Conservation (phyloP, 2,797 vertebrate species). For the Rhynchonycteris naso region DNA sequence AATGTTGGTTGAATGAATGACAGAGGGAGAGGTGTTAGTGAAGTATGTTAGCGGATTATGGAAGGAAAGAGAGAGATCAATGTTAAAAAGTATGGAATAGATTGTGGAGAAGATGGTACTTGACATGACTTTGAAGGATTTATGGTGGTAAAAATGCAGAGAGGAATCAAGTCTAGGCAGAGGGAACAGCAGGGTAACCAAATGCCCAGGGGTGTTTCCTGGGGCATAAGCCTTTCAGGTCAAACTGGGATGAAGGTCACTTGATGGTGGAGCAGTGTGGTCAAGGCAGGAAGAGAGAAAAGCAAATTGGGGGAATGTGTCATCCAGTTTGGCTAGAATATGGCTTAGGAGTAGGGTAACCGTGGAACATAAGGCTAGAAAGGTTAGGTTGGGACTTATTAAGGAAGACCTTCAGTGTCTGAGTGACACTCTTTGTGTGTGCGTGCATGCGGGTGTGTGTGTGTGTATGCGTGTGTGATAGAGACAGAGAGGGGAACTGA, state of each 20-base stretch:
- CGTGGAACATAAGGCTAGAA: accelerated
- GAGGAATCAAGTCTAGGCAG: background rate
- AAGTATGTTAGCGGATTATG: background rate
- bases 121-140: background rate
- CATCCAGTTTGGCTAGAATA: background rate
- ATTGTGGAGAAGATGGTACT: background rate
- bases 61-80: background rate
- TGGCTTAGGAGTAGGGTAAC: background rate
- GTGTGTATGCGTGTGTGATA: no score
- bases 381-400: background rate
- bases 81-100: background rate
- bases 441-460: no score
- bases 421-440: no score
- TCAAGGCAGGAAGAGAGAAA: background rate
- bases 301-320: background rate
- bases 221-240: background rate
- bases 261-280: background rate
- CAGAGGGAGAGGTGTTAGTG: background rate
- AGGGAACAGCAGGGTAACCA: background rate
- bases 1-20: background rate
- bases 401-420: background rate
- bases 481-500: no score
- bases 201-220: background rate
- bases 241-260: background rate
- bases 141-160: background rate